Evolutionary conservation across 2,888 invertebrate species (phyloP), one percentile per base, ranked within the genome.

Genomic region (Spodoptera picta): DNA sequence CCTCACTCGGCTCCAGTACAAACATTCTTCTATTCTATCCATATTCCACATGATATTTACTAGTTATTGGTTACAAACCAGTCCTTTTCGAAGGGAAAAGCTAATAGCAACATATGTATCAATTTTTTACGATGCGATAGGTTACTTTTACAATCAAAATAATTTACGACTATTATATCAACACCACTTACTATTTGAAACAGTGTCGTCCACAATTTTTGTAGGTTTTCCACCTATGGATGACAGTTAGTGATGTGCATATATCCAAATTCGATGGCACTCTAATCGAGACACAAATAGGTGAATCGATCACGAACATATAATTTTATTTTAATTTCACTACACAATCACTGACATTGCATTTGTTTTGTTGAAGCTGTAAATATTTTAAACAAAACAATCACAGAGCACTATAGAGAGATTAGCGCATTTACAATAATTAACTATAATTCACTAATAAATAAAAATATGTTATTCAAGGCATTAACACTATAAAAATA

Each of bases 361-460:
- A 73, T 86, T 86, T 84, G 83, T 86, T 82, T 87, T 84, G 82
- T 79, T 79, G 80, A 86, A 88, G 87, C 86, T 87, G 87, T 87
- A 81, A 87, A 88, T 89, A 87, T 90, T 86, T 87, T 79, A 86
- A 90, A 91, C 89, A 90, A 92, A 93, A 92, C 90, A 92, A 93
- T 93, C 93, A 93, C 93, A 90, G 88, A 83, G 87, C 91, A 92
- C 92, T 87, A 86, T 89, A 90, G 86, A 86, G 87, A 90, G 87
- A 90, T 89, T 92, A 89, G 88, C 89, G 90, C 88, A 85, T 89
- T 88, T 89, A 87, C 80, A 91, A 92, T 90, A 93, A 90, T 93
- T 91, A 89, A 89, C 93, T 93, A 93, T 87, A 75, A 91, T 94
- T 93, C 92, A 93, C 94, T 93, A 93, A 90, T 93, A 93, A 93